Conservation (phyloP, 2,797 vertebrate species). For the Pyrocephalus nanus region DNA sequence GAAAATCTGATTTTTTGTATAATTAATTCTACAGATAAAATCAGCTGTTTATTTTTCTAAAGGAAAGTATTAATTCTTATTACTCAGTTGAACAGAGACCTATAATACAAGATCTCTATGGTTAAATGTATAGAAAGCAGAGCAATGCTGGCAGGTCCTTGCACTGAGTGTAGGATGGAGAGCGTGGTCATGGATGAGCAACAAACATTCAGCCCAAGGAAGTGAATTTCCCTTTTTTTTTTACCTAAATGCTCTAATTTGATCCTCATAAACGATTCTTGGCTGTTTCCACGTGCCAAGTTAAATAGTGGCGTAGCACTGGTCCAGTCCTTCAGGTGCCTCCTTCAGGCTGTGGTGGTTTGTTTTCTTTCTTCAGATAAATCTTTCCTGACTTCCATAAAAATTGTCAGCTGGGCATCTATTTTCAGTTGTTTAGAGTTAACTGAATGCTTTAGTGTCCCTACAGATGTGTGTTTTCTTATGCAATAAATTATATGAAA, state of each 20-base stretch:
- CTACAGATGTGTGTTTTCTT: neutral
- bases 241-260: neutral
- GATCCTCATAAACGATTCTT: neutral
- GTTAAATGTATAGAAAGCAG: neutral
- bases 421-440: neutral
- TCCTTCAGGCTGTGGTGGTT: neutral
- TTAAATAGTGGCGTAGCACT: neutral
- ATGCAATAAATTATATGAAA: neutral
- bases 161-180: fast-evolving
- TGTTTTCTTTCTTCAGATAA: neutral
- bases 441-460: neutral
- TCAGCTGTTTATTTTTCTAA: neutral
- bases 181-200: neutral
- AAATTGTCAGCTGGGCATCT: neutral
- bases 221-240: neutral
- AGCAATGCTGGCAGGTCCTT: neutral
- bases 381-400: neutral
- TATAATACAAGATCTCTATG: neutral
- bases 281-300: neutral
- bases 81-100: neutral
- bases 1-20: neutral
- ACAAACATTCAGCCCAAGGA: neutral
- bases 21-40: neutral
- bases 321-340: neutral
- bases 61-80: neutral